Evolutionary conservation across 2,797 vertebrate species (phyloP).

Genomic region (Propithecus deckenii): DNA sequence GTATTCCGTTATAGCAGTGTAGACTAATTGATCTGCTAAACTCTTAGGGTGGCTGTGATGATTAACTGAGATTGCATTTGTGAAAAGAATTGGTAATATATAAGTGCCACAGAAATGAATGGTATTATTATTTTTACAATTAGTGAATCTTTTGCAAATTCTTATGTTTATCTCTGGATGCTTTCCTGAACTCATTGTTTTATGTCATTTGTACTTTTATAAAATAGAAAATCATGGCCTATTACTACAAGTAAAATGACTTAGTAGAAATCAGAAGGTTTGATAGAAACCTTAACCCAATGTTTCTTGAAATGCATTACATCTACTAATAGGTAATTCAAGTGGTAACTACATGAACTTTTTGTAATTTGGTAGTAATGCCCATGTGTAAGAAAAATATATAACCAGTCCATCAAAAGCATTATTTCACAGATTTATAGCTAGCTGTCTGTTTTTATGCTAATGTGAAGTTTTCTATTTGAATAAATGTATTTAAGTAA

Average conservation of each 20-base stretch:
- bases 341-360: neutral
- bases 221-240: neutral
- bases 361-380: constrained; percentile 12
- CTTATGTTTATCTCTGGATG: neutral
- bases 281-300: neutral
- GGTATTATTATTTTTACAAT: neutral
- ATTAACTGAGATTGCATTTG: constrained; percentile 5
- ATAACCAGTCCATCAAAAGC: neutral
- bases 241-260: neutral
- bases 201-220: neutral
- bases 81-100: neutral
- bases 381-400: neutral
- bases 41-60: neutral
- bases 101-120: neutral
- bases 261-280: neutral
- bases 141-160: neutral
- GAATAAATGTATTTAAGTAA: constrained; percentile 18
- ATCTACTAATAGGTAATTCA: neutral
- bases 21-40: neutral
- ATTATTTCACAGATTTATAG: neutral
- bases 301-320: neutral
- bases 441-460: neutral
- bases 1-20: neutral
- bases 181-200: neutral
- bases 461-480: constrained; percentile 11